A percentile compares a stretch with the other conserved stretches of the same genome.
Conservation (phyloP, 2,797 vertebrate species). For the Peromyscus nudipes region DNA sequence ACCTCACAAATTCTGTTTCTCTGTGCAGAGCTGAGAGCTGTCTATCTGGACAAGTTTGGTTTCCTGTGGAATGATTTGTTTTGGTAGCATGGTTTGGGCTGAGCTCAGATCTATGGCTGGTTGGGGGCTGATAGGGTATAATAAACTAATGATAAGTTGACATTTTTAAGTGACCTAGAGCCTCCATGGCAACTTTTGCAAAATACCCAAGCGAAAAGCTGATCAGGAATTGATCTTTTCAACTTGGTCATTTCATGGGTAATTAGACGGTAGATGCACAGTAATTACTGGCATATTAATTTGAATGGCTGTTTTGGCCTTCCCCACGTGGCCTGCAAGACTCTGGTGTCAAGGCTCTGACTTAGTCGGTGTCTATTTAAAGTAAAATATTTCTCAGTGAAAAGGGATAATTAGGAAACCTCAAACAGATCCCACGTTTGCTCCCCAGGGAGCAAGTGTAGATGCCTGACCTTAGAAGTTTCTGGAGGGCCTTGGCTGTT, state of each 20-base stretch:
- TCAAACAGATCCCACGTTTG: constrained; percentile 26
- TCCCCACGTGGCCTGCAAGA: not conserved
- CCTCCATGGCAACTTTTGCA: constrained; percentile 22
- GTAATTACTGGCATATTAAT: constrained; percentile 56
- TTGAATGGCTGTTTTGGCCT: constrained; percentile 24
- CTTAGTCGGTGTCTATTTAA: constrained; percentile 48
- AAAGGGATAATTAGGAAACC: constrained; percentile 64
- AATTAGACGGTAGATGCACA: not conserved
- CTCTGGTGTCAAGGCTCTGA: not conserved
- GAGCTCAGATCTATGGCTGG: not conserved
- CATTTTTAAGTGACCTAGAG: not conserved
- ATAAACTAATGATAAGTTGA: not conserved
- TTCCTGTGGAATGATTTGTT: not conserved
- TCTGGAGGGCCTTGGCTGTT: not conserved
- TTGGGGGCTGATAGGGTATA: not conserved
- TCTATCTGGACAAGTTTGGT: not conserved
- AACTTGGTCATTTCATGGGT: not conserved
- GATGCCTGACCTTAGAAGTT: not conserved
- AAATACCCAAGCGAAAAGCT: not conserved
- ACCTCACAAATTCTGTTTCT: not conserved
- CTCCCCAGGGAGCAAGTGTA: not conserved
- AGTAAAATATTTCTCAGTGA: constrained; percentile 33
- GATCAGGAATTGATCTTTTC: constrained; percentile 66
- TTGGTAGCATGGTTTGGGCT: not conserved
- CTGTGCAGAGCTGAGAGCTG: not conserved